Evolutionary conservation across 2,888 invertebrate genomes (phyloP).

Genomic region (Gortyna flavago): DNA sequence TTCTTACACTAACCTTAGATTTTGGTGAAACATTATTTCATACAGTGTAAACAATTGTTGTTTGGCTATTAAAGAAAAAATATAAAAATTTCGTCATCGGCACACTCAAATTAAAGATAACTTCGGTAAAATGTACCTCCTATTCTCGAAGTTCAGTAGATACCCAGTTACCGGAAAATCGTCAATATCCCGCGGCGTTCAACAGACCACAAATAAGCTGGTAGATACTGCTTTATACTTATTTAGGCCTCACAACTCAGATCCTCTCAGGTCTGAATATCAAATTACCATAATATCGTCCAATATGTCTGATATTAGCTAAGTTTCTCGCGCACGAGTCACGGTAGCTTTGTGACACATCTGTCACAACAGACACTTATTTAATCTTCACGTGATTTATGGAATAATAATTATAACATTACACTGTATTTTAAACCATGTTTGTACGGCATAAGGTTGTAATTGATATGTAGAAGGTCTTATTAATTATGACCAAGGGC

Average conservation of each 20-base stretch:
- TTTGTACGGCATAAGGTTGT: neutral
- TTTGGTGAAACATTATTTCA: neutral
- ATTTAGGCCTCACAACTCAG: neutral
- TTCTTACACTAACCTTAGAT: neutral
- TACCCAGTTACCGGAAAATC: conserved; percentile 1
- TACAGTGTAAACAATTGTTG: neutral
- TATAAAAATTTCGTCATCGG: neutral
- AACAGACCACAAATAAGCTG: neutral
- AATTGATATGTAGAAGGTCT: neutral
- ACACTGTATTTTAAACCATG: conserved; percentile 6
- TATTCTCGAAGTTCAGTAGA: neutral
- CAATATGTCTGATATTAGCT: conserved; percentile 20
- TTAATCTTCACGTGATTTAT: conserved; percentile 13
- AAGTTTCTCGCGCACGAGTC: conserved; percentile 10
- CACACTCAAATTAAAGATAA: too few relatives aligned
- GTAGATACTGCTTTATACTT: neutral
- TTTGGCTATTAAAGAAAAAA: neutral
- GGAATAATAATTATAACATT: neutral
- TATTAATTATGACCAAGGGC: conserved; percentile 5
- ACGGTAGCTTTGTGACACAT: neutral
- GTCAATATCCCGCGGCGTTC: neutral
- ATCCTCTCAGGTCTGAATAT: conserved; percentile 14
- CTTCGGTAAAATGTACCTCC: too few relatives aligned
- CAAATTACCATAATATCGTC: conserved; percentile 5
- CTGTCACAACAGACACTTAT: conserved; percentile 6